Percentiles rank a stretch among this genome's conserved stretches.
Conservation (phyloP, 1,140 invertebrate genomes). For the Hermetia illucens region DNA sequence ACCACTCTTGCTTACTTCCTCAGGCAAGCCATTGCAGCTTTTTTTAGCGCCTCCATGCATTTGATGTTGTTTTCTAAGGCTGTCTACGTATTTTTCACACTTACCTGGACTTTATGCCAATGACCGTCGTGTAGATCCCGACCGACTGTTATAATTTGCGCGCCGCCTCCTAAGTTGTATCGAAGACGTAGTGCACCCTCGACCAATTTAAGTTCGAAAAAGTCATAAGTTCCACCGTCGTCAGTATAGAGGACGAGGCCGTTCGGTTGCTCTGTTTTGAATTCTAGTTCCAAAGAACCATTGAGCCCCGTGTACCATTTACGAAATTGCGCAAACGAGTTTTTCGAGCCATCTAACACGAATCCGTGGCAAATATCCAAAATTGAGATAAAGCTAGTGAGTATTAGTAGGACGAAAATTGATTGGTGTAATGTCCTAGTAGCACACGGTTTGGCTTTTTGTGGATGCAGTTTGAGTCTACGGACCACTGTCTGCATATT, state of each 20-base stretch:
- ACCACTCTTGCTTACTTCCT: no score
- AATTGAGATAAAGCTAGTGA: neutral
- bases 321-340: constrained; percentile 77
- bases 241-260: constrained; percentile 84
- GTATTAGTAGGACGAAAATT: neutral
- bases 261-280: constrained; percentile 80
- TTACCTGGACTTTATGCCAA: constrained; percentile 76
- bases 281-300: constrained; percentile 80
- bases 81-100: no score
- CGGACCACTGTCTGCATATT: neutral
- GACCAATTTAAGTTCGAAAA: constrained; percentile 88
- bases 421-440: neutral
- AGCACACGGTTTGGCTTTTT: neutral
- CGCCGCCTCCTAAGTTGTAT: constrained; percentile 74
- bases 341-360: constrained; percentile 67
- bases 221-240: constrained; percentile 86
- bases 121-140: constrained; percentile 73
- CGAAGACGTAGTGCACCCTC: constrained; percentile 75
- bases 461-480: neutral
- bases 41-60: no score
- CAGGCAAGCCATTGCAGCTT: no score
- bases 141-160: constrained; percentile 75
- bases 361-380: constrained; percentile 33
- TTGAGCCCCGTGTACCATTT: constrained; percentile 80
- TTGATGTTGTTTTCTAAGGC: no score